These are phyloP conservation scores for Lacanobia wlatinum DNA, from an alignment of 2,888 invertebrate species.

Conservation along the genomic window DNA sequence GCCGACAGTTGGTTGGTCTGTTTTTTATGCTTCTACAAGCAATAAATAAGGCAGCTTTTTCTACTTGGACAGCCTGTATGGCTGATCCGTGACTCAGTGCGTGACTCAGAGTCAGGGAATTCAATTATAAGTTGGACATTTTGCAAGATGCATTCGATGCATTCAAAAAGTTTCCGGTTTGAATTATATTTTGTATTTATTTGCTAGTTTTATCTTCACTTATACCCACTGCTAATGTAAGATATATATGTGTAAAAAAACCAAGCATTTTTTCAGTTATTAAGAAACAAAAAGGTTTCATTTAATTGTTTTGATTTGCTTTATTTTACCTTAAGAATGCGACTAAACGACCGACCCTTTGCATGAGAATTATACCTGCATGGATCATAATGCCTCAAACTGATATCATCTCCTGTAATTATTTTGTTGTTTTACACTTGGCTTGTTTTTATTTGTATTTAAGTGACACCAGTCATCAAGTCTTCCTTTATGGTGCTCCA, in stretches of 20 bases:
- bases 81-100: slow-evolving; percentile 54
- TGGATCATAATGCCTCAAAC: slow-evolving; percentile 6
- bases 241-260: background rate
- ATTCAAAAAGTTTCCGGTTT: slow-evolving; percentile 8
- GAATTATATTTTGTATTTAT: background rate
- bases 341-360: slow-evolving; percentile 7
- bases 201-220: background rate
- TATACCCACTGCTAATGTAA: background rate
- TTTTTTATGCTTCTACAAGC: slow-evolving; percentile 21
- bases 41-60: slow-evolving; percentile 44
- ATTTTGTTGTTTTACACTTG: slow-evolving; percentile 42
- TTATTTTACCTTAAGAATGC: background rate
- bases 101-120: slow-evolving; percentile 57
- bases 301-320: slow-evolving; percentile 1
- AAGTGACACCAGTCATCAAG: slow-evolving; percentile 48
- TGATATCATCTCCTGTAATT: slow-evolving; percentile 33
- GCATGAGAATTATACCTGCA: slow-evolving; percentile 17
- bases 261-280: background rate
- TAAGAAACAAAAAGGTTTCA: background rate
- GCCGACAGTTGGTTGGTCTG: slow-evolving; percentile 5
- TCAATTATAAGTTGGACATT: slow-evolving; percentile 21
- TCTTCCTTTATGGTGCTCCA: slow-evolving; percentile 52
- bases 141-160: slow-evolving; percentile 25
- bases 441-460: slow-evolving; percentile 48
- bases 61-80: slow-evolving; percentile 22